A percentile compares a stretch with the other conserved stretches of the same genome.
Conservation (phyloP, 1,140 invertebrate genomes). For the Trigoniulus corallinus region DNA sequence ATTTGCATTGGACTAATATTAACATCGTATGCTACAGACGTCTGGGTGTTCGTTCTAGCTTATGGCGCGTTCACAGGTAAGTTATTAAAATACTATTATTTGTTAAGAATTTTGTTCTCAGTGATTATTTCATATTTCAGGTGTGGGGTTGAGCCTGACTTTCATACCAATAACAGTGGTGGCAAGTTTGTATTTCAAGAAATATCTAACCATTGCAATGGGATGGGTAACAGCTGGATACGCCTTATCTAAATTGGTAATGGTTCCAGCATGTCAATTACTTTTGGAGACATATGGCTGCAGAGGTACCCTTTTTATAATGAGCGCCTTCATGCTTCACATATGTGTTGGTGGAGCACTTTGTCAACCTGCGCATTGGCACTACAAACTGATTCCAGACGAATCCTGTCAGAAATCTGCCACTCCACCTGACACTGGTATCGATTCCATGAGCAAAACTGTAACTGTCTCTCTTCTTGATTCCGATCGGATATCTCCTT, state of each 20-base stretch:
- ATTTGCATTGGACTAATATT: neutral
- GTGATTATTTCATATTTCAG: neutral
- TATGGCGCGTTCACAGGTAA: neutral
- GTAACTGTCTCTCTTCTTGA: too few species aligned
- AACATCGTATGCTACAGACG: neutral
- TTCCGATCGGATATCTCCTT: too few species aligned
- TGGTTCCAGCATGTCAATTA: neutral
- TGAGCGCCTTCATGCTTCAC: constrained; percentile 64
- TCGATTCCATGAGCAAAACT: too few species aligned
- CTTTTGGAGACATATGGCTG: constrained; percentile 34
- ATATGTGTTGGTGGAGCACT: constrained; percentile 59
- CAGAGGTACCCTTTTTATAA: constrained; percentile 49
- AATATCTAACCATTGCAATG: neutral
- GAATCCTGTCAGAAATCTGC: too few species aligned
- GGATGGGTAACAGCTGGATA: neutral
- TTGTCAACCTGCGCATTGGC: constrained; percentile 35
- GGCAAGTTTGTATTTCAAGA: neutral
- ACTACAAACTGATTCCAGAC: neutral
- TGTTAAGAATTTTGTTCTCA: neutral
- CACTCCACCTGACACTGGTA: too few species aligned
- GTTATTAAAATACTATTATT: neutral
- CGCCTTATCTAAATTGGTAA: neutral
- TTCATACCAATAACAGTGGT: neutral
- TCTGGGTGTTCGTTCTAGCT: neutral
- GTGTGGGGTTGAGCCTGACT: neutral